Percentiles rank a stretch among this genome's conserved stretches.
Conservation (phyloP, 2,888 invertebrate genomes). For the Halictus ligatus region DNA sequence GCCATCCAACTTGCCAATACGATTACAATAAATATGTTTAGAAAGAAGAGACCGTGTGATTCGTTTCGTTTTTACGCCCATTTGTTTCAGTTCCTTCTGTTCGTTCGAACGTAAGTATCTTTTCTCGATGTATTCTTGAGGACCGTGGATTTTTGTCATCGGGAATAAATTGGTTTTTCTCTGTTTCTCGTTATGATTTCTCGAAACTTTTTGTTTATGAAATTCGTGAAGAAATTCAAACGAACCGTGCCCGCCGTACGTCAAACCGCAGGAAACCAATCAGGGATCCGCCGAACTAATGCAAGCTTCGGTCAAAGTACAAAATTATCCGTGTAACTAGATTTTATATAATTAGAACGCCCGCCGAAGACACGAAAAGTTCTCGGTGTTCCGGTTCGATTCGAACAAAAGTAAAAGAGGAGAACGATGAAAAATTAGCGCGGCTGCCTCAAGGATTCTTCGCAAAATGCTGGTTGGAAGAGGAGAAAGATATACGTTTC, state of each 20-base stretch:
- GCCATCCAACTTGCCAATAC: constrained; percentile 83
- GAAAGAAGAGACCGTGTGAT: constrained; percentile 71
- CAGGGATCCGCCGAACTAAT: constrained; percentile 29
- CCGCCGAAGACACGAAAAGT: no score
- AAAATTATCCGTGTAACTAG: constrained; percentile 61
- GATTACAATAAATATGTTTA: constrained; percentile 83
- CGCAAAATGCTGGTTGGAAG: neutral
- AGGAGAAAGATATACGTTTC: neutral
- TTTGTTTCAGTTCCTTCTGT: constrained; percentile 68
- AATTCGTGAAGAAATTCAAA: neutral
- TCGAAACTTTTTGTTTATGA: neutral
- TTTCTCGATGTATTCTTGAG: neutral
- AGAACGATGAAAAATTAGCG: neutral
- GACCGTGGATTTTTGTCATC: neutral
- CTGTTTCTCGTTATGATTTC: no score
- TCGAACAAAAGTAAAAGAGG: neutral
- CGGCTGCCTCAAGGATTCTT: neutral
- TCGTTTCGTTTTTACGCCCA: constrained; percentile 62
- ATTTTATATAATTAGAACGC: constrained; percentile 12
- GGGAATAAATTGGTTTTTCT: neutral
- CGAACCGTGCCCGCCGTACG: constrained; percentile 46
- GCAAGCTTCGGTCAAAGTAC: constrained; percentile 60
- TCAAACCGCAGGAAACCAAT: constrained; percentile 21
- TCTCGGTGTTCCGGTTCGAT: neutral
- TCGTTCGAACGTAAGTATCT: constrained; percentile 52